phyloP scores from a whole-genome alignment of 2,888 invertebrate species.

The Podabrus alpinus region DNA sequence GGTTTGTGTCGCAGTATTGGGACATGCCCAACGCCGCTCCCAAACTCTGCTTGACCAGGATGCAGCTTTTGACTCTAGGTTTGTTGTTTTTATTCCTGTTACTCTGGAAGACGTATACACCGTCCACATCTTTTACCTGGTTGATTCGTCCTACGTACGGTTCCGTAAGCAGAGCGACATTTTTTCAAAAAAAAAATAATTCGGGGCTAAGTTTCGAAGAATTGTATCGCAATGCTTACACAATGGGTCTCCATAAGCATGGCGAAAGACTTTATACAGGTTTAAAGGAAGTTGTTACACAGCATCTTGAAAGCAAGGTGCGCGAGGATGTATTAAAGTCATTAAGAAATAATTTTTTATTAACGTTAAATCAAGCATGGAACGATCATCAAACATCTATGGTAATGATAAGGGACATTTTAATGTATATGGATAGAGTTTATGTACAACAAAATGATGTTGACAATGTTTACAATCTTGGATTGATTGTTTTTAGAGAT shows the following conservation, averaged over 20 bases:
- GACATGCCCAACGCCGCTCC: too few relatives aligned
- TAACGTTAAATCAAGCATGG: constrained; percentile 96
- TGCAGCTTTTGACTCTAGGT: too few relatives aligned
- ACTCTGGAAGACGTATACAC: too few relatives aligned
- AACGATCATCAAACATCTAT: constrained; percentile 99
- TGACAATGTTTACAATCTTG: constrained; percentile 98
- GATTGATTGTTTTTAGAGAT: constrained; percentile 96
- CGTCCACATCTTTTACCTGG: too few relatives aligned
- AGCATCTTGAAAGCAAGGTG: constrained; percentile 94
- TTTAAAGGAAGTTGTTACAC: constrained; percentile 96
- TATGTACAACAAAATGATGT: constrained; percentile 98
- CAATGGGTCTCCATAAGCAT: constrained; percentile 99
- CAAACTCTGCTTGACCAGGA: too few relatives aligned
- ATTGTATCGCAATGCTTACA: constrained; percentile 98
- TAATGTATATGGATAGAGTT: constrained; percentile 99
- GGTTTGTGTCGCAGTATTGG: too few relatives aligned
- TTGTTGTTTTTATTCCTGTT: too few relatives aligned
- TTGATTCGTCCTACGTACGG: too few relatives aligned
- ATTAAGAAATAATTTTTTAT: constrained; percentile 94
- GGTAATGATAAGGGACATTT: constrained; percentile 99
- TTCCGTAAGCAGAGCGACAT: too few relatives aligned
- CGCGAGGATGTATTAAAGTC: constrained; percentile 91
- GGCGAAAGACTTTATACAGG: constrained; percentile 98
- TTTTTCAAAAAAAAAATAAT: constrained; percentile 99
- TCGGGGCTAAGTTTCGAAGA: constrained; percentile 99